Percentiles rank a stretch among this genome's conserved stretches.
phyloP scores from a whole-genome alignment of 2,113 vertebrate genomes.

The Scalopus aquaticus region DNA sequence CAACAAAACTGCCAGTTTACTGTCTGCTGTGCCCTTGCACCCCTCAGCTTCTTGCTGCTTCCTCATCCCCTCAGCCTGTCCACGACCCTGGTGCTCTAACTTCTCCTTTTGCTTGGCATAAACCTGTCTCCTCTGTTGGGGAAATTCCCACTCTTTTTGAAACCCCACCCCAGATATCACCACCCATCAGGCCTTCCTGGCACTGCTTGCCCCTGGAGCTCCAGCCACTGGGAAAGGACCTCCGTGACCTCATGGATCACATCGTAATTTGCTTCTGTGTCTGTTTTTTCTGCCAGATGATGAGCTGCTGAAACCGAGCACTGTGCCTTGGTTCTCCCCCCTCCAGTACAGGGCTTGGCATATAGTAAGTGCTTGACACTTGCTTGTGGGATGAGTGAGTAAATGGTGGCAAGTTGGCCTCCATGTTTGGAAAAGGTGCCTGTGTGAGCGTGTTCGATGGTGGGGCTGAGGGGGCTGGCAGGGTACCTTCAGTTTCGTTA shows the following conservation, averaged over 20 bases:
- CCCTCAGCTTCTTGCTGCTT: background rate
- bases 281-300: conserved; percentile 6
- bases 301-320: background rate
- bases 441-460: background rate
- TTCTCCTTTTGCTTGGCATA: background rate
- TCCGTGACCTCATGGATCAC: too few relatives aligned
- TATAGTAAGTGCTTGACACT: background rate
- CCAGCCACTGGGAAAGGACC: background rate
- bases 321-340: background rate
- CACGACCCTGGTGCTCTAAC: background rate
- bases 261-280: background rate
- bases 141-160: background rate
- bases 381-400: background rate
- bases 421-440: background rate
- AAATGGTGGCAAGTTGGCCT: background rate
- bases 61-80: background rate
- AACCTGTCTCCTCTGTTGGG: background rate
- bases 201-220: background rate
- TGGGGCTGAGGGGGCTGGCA: background rate
- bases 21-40: rapidly evolving
- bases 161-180: background rate
- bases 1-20: background rate
- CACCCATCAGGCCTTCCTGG: background rate
- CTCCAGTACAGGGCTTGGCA: background rate
- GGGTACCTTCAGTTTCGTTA: background rate